Percentiles rank a stretch among this genome's conserved stretches.
Conservation (phyloP, 2,888 invertebrate species). For the Drosophila setosimentum region DNA sequence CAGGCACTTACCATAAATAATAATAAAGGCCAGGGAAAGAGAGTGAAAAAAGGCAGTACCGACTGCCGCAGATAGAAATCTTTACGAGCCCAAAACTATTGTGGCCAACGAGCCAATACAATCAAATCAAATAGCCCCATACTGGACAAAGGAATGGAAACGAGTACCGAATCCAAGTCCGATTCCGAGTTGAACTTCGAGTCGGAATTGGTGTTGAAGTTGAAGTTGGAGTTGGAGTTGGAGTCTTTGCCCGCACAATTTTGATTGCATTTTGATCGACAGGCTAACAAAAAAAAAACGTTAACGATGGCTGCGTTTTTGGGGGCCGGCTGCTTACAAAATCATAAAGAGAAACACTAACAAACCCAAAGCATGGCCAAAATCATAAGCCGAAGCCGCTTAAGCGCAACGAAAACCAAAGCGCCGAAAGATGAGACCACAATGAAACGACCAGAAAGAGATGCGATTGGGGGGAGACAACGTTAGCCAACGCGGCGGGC, state of each 20-base stretch:
- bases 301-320: slow-evolving; percentile 61
- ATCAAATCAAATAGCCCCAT: slow-evolving; percentile 55
- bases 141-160: slow-evolving; percentile 41
- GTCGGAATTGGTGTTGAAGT: slow-evolving; percentile 5
- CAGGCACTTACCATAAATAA: slow-evolving; percentile 71
- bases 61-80: slow-evolving; percentile 57
- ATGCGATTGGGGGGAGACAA: background rate
- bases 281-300: slow-evolving; percentile 53
- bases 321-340: slow-evolving; percentile 58
- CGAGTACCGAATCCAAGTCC: slow-evolving; percentile 21
- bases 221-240: slow-evolving; percentile 11
- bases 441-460: slow-evolving; percentile 31
- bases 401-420: slow-evolving; percentile 46
- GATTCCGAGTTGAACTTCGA: slow-evolving; percentile 14
- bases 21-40: slow-evolving; percentile 55
- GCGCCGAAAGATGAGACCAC: slow-evolving; percentile 51
- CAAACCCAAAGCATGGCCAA: slow-evolving; percentile 52
- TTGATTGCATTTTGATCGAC: slow-evolving; percentile 81
- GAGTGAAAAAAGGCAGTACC: slow-evolving; percentile 24
- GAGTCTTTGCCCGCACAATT: slow-evolving; percentile 66
- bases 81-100: slow-evolving; percentile 68
- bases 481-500: slow-evolving; percentile 40
- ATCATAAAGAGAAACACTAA: slow-evolving; percentile 54
- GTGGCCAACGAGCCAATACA: slow-evolving; percentile 58
- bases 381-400: slow-evolving; percentile 50